Evolutionary conservation across 2,113 vertebrate genomes (phyloP).

Genomic region (Ictalurus punctatus): DNA sequence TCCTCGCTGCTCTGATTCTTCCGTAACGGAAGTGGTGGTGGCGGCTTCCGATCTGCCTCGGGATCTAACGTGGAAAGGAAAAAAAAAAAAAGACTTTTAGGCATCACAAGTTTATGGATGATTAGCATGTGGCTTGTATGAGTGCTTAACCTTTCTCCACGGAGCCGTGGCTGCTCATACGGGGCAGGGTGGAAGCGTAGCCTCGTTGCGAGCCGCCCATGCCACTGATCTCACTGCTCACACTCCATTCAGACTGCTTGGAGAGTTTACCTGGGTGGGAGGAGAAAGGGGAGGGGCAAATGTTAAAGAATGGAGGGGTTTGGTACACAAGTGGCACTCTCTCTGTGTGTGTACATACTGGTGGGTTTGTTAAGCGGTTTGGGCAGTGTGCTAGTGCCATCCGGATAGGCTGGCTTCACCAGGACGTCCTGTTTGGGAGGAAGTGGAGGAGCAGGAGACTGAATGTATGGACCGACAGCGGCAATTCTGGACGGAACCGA

Average conservation of each 20-base stretch:
- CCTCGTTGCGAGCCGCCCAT: constrained; percentile 55
- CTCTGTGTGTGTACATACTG: constrained; percentile 51
- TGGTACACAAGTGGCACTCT: not conserved
- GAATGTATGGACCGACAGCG: constrained; percentile 91
- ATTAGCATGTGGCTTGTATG: constrained; percentile 17
- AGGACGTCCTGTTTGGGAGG: constrained; percentile 77
- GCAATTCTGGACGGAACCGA: constrained; percentile 81
- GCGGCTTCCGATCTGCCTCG: constrained; percentile 76
- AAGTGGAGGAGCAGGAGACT: constrained; percentile 83
- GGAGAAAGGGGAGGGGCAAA: not conserved
- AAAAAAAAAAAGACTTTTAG: not conserved
- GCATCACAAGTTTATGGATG: not conserved
- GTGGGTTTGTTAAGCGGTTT: constrained; percentile 62
- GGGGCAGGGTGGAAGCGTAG: constrained; percentile 69
- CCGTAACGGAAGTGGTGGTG: constrained; percentile 68
- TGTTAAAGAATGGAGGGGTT: not conserved
- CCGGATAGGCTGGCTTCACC: constrained; percentile 83
- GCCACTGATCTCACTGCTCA: constrained; percentile 60
- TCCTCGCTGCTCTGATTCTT: constrained; percentile 86
- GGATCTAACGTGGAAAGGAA: constrained; percentile 48
- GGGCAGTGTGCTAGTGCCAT: constrained; percentile 74
- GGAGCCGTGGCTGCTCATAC: constrained; percentile 65
- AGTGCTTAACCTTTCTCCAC: constrained; percentile 69
- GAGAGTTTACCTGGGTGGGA: constrained; percentile 48
- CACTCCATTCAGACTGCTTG: constrained; percentile 73